Conservation (phyloP, 1,140 invertebrate species). For the Caenorhabditis remanei region DNA sequence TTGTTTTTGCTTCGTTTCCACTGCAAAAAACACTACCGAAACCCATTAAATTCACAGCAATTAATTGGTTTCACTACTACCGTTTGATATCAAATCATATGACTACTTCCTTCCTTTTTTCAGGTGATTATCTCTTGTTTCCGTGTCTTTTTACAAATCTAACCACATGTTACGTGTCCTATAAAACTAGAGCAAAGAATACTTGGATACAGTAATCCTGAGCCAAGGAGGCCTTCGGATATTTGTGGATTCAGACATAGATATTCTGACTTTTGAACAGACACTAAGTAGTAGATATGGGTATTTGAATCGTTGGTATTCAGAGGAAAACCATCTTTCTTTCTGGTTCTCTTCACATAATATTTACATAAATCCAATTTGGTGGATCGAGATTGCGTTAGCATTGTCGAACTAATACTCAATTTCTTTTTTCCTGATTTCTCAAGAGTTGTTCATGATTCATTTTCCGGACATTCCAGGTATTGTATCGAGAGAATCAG, state of each 20-base stretch:
- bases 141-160: not conserved
- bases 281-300: too few species aligned
- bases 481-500: constrained; percentile 32
- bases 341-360: too few species aligned
- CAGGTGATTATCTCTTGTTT: not conserved
- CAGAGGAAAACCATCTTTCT: too few species aligned
- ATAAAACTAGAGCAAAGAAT: too few species aligned
- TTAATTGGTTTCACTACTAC: not conserved
- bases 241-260: not conserved
- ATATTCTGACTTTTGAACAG: too few species aligned
- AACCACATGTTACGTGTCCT: too few species aligned
- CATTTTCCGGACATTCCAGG: not conserved
- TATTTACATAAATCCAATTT: too few species aligned
- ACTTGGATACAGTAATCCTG: not conserved
- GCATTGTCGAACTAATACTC: too few species aligned
- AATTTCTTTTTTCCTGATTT: too few species aligned
- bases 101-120: not conserved
- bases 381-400: too few species aligned
- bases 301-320: too few species aligned
- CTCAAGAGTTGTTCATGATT: too few species aligned
- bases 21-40: not conserved
- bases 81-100: not conserved
- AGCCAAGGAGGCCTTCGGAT: not conserved
- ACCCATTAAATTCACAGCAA: not conserved
- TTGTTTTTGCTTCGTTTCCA: not conserved